Percentiles rank a stretch among this genome's conserved stretches.
phyloP scores from a whole-genome alignment of 1,140 invertebrate genomes.

The Sinonovacula constricta region DNA sequence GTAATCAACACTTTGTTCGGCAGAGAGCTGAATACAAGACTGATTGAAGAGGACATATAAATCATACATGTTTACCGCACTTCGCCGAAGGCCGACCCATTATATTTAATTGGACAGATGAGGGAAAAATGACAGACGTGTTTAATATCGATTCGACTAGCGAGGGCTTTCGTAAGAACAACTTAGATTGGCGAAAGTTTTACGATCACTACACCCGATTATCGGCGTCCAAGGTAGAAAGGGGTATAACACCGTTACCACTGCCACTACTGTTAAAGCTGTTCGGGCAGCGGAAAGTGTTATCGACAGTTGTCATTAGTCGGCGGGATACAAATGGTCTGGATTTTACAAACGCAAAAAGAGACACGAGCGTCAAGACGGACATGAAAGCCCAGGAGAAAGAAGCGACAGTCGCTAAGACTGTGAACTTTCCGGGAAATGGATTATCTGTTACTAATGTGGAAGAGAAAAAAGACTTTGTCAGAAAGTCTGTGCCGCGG shows the following conservation, averaged over 20 bases:
- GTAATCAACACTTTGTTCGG: constrained; percentile 22
- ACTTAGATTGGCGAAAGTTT: constrained; percentile 48
- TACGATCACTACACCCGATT: constrained; percentile 33
- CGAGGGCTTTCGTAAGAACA: constrained; percentile 42
- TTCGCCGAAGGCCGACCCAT: constrained; percentile 9
- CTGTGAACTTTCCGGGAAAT: constrained; percentile 27
- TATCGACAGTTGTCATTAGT: constrained; percentile 28
- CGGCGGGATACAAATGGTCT: constrained; percentile 1
- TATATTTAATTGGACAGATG: constrained; percentile 30
- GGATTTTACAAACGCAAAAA: not conserved
- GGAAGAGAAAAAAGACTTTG: not conserved
- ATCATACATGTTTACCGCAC: constrained; percentile 17
- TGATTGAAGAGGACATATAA: constrained; percentile 3
- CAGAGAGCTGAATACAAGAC: not conserved
- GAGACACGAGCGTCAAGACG: not conserved
- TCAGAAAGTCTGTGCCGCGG: not conserved
- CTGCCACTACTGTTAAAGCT: constrained; percentile 36
- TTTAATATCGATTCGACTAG: constrained; percentile 44
- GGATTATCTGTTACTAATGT: constrained; percentile 6
- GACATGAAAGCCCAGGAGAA: constrained; percentile 5
- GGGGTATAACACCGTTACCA: constrained; percentile 45
- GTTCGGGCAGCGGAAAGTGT: constrained; percentile 35
- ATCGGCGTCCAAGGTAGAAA: constrained; percentile 33
- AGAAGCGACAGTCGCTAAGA: constrained; percentile 27
- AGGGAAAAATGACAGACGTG: constrained; percentile 40